Percentiles rank a stretch among this genome's conserved stretches.
Evolutionary conservation across 2,113 vertebrate genomes (phyloP).

Genomic region (Petromus typicus): DNA sequence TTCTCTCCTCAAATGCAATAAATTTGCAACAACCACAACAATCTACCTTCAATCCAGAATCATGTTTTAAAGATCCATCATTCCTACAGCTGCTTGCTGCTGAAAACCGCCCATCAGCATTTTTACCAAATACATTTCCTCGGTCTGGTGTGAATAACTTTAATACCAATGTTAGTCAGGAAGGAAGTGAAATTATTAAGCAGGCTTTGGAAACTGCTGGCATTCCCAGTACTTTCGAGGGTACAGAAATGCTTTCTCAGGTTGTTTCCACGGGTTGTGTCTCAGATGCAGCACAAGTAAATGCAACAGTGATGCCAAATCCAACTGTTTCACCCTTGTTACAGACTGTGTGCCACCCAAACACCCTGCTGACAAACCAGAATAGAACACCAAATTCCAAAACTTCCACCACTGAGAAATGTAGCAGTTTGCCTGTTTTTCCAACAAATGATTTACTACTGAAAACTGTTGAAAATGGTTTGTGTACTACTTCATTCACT

Average conservation of each 20-base stretch:
- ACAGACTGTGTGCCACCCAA: slow-evolving; percentile 82
- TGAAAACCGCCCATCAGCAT: slow-evolving; percentile 86
- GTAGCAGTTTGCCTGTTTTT: slow-evolving; percentile 82
- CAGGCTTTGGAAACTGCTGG: slow-evolving; percentile 92
- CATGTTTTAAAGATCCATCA: slow-evolving; percentile 88
- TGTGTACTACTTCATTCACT: slow-evolving; percentile 84
- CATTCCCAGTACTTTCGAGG: slow-evolving; percentile 89
- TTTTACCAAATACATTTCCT: slow-evolving; percentile 89
- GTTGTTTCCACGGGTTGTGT: slow-evolving; percentile 84
- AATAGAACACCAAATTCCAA: slow-evolving; percentile 84
- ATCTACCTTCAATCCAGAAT: slow-evolving; percentile 85
- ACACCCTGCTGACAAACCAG: slow-evolving; percentile 84
- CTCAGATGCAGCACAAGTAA: slow-evolving; percentile 80
- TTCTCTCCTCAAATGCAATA: slow-evolving; percentile 92
- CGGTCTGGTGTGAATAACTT: slow-evolving; percentile 85
- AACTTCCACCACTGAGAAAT: slow-evolving; percentile 82
- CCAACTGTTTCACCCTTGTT: slow-evolving; percentile 78
- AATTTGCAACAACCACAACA: slow-evolving; percentile 85
- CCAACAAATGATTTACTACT: slow-evolving; percentile 84
- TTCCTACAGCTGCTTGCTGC: slow-evolving; percentile 87
- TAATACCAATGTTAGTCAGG: slow-evolving; percentile 83
- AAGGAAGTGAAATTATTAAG: slow-evolving; percentile 91
- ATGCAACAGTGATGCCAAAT: slow-evolving; percentile 81
- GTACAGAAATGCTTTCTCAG: slow-evolving; percentile 85
- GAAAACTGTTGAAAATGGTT: slow-evolving; percentile 85